Base-by-base conservation (phyloP, 92 coral and sea anemone genomes). In the Bergia sp. region DNA sequence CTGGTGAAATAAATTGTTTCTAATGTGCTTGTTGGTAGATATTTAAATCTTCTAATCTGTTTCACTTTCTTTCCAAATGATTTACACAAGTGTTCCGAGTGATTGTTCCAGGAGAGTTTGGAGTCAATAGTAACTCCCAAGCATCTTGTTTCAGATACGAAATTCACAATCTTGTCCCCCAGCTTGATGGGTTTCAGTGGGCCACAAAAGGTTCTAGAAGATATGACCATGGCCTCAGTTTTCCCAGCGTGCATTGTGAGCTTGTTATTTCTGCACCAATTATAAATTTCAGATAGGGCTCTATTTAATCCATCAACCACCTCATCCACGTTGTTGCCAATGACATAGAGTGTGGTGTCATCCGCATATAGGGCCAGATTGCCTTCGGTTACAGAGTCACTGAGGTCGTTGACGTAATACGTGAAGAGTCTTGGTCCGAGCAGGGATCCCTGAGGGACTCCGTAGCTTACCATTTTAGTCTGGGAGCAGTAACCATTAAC, bases 381-480 rank as follows among this genome's bases (percentile, higher is more conserved):
- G 50, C 92, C 94, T 44, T 85, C 92, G 42, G 61, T 92, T n/a
- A 92, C 47, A 6, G 73, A 65, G 77, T 91, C 89, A 45, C 86
- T 72, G 5, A 88, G 86, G 79, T 88, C 80, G 73, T 92, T 82
- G 61, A 86, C 86, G 43, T 89, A 92, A 73, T 78, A 89, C 38
- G 91, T 79, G 69, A 89, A 92, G 69, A 86, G 86, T 79, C 89
- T 86, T 66, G 92, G 92, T 49, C 90, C 95, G 16, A 92, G 88
- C 36, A 87, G 76, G 89, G 93, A 92, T 16, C 91, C 91, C 77
- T 89, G 94, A 10, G 90, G 89, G 71, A 74, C 75, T 20, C 91
- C 94, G 50, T 75, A 88, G 73, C 82, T 75, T 36, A 91, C 90
- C 16, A 57, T 44, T 41, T 86, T 79, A 40, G 80, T 58, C 71